Evolutionary conservation across 2,797 vertebrate species (phyloP), one percentile per base, ranked within the genome.

Genomic region (Neostethus bicornis): DNA sequence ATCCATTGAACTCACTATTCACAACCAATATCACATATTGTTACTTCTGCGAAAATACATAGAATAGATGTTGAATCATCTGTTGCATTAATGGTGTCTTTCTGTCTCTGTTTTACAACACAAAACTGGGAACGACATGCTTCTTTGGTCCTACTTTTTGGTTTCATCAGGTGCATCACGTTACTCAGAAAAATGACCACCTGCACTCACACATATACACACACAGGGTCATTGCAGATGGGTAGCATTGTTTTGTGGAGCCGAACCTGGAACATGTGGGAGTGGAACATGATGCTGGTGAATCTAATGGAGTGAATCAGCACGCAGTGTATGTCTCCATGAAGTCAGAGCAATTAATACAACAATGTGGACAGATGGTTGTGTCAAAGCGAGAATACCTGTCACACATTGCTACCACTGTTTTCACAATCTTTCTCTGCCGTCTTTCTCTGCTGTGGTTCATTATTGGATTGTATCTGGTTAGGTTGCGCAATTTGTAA

Each of bases 301-400:
- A 10, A 54, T 37, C 60, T 47, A 61, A 78, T 47, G 43, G 59
- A 66, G 58, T 52, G 3, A 21, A 49, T 58, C 54, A 26, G 61
- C 52, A 66, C 68, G 35, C 42, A 1, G 10, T 57, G 64, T 58
- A 49, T 52, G 64, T 24, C 32, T 37, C 9, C 51, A 4, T 31
- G 7, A 48, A 62, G 66, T 41, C 3, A n/a, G 34, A 59, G 60
- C 81, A 68, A 75, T 78, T 78, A 78, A 60, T 49, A 7, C 52
- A 61, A 76, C 31, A 3, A 26, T 7, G 26, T 42, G 66, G 79
- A 73, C 70, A 61, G 78, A 80, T 66, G 61, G 70, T 5, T 5
- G 51, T 41, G 77, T 75, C 75, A 60, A 13, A 61, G 29, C 45
- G 5, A 45, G 20, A 5, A 16, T 6, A 35, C 32, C 32, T 41